Conservation (phyloP, 1,140 invertebrate species). For the Zaprionus taronus region DNA sequence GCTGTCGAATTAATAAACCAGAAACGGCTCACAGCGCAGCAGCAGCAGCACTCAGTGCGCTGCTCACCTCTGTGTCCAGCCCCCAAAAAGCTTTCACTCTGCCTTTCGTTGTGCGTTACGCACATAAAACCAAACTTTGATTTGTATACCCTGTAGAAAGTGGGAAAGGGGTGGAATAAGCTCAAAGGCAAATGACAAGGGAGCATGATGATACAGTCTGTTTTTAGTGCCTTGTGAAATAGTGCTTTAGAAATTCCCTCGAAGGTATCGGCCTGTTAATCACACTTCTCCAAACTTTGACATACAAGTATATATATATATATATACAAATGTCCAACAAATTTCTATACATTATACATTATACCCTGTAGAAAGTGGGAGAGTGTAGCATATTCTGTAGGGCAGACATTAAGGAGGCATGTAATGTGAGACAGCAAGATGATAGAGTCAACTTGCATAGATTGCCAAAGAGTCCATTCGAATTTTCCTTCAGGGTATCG, state of each 20-base stretch:
- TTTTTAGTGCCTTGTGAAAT: too few relatives aligned
- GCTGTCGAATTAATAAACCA: slow-evolving; percentile 74
- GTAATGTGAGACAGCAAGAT: too few relatives aligned
- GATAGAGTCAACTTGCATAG: too few relatives aligned
- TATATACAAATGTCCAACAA: too few relatives aligned
- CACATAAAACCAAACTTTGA: slow-evolving; percentile 77
- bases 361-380: background rate
- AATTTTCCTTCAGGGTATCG: background rate
- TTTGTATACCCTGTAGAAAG: slow-evolving; percentile 42
- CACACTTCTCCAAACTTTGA: slow-evolving; percentile 54
- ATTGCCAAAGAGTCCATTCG: too few relatives aligned
- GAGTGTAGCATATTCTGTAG: background rate
- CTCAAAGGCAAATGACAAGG: too few relatives aligned
- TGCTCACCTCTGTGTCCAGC: background rate
- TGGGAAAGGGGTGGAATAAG: background rate
- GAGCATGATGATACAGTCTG: too few relatives aligned
- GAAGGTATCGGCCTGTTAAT: too few relatives aligned
- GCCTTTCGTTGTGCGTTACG: background rate
- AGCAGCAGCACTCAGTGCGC: slow-evolving; percentile 45
- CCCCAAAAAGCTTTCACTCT: slow-evolving; percentile 13
- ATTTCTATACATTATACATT: too few relatives aligned
- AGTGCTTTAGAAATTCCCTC: too few relatives aligned
- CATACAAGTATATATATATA: slow-evolving; percentile 40
- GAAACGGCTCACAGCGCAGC: slow-evolving; percentile 25
- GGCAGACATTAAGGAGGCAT: too few relatives aligned